Percentiles rank a stretch among this genome's conserved stretches.
Evolutionary conservation across 2,888 invertebrate genomes (phyloP).

Genomic region (Dioctria rufipes): DNA sequence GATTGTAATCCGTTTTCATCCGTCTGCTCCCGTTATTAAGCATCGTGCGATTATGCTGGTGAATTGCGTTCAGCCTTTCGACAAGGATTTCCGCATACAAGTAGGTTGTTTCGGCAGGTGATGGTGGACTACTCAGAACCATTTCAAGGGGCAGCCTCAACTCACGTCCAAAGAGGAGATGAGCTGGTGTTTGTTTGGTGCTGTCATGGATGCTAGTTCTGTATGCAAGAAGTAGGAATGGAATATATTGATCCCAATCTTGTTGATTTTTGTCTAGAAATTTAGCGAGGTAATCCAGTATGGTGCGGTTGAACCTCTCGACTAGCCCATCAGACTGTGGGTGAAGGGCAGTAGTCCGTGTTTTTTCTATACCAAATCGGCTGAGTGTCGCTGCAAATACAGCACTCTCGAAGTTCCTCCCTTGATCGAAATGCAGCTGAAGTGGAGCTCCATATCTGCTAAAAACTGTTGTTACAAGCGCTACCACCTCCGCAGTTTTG

Average conservation of each 20-base stretch:
- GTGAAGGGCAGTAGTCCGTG: conserved; percentile 61
- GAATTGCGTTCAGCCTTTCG: neutral
- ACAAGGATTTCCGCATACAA: neutral
- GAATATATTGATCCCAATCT: conserved; percentile 42
- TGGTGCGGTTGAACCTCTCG: conserved; percentile 60
- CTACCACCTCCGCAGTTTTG: neutral
- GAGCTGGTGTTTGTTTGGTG: conserved; percentile 52
- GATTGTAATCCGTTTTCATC: neutral
- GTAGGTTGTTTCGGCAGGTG: neutral
- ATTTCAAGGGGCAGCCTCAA: conserved; percentile 54
- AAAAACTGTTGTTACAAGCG: neutral
- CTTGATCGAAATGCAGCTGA: neutral
- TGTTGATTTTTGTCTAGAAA: conserved; percentile 26
- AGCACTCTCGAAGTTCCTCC: neutral
- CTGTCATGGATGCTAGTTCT: conserved; percentile 47
- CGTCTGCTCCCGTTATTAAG: neutral
- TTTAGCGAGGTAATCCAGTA: conserved; percentile 56
- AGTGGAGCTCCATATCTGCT: neutral
- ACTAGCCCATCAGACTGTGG: conserved; percentile 63
- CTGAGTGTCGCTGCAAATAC: neutral
- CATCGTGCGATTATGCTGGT: neutral
- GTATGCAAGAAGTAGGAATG: conserved; percentile 10
- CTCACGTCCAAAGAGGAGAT: conserved; percentile 55
- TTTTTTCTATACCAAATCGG: conserved; percentile 51
- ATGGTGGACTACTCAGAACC: conserved; percentile 5